Evolutionary conservation across 2,888 invertebrate genomes (phyloP).

Genomic region (Encarsia formosa): DNA sequence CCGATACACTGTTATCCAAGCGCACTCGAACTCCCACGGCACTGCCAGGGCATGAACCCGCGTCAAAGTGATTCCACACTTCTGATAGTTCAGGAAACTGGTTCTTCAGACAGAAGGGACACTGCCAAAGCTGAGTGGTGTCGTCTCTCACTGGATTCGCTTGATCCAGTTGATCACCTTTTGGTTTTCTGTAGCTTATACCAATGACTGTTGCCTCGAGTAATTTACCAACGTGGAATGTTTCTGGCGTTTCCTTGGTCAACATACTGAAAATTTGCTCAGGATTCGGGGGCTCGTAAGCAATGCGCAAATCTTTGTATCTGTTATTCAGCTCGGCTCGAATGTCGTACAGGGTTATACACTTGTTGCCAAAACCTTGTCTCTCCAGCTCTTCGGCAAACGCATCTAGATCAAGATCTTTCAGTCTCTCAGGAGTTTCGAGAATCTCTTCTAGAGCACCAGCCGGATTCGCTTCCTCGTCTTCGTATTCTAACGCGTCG

Average conservation of each 20-base stretch:
- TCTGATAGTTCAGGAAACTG: slow-evolving; percentile 94
- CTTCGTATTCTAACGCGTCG: slow-evolving; percentile 96
- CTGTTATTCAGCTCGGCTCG: slow-evolving; percentile 90
- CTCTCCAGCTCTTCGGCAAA: slow-evolving; percentile 96
- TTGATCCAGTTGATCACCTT: slow-evolving; percentile 89
- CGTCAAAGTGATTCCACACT: slow-evolving; percentile 98
- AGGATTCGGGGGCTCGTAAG: slow-evolving; percentile 73
- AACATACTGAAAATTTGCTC: slow-evolving; percentile 92
- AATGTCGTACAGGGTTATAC: slow-evolving; percentile 95
- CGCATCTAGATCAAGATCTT: slow-evolving; percentile 95
- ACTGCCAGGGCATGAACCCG: slow-evolving; percentile 91
- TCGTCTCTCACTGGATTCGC: slow-evolving; percentile 95
- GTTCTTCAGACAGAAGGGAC: slow-evolving; percentile 93
- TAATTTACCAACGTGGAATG: slow-evolving; percentile 85
- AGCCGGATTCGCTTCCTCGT: slow-evolving; percentile 93
- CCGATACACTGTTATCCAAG: slow-evolving; percentile 87
- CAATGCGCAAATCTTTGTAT: slow-evolving; percentile 82
- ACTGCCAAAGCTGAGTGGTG: slow-evolving; percentile 93
- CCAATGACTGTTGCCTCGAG: slow-evolving; percentile 76
- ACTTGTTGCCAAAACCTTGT: slow-evolving; percentile 81
- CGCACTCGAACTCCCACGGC: slow-evolving; percentile 87
- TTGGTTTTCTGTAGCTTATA: slow-evolving; percentile 82
- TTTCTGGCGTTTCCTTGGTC: slow-evolving; percentile 93
- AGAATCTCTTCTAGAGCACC: slow-evolving; percentile 96
- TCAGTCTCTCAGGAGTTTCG: slow-evolving; percentile 88